Percentiles rank a stretch among this genome's conserved stretches.
These are phyloP conservation scores for Orthonevra nobilis DNA, from an alignment of 2,888 invertebrate genomes.

Conservation along the genomic window DNA sequence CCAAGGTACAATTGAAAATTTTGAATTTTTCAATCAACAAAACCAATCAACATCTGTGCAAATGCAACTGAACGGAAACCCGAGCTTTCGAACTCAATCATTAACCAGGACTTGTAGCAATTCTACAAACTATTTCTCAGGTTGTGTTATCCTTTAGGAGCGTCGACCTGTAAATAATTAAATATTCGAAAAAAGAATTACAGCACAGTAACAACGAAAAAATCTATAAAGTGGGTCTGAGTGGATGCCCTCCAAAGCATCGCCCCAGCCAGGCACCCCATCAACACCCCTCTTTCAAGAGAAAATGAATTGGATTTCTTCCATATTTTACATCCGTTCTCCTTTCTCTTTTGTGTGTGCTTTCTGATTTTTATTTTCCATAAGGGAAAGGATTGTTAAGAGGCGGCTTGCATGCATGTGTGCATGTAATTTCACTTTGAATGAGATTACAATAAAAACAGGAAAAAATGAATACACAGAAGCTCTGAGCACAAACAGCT, in stretches of 20 bases:
- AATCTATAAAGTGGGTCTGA: conserved; percentile 70
- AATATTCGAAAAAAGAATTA: conserved; percentile 50
- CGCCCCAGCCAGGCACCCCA: conserved; percentile 47
- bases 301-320: conserved; percentile 56
- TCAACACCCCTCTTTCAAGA: conserved; percentile 34
- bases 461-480: conserved; percentile 18
- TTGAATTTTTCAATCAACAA: too few relatives aligned
- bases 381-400: conserved; percentile 29
- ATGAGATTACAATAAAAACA: conserved; percentile 57
- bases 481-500: conserved; percentile 33
- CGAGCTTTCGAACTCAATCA: conserved; percentile 16
- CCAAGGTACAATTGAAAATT: too few relatives aligned
- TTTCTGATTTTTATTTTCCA: conserved; percentile 6
- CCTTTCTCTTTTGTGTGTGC: conserved; percentile 25
- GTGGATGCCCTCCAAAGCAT: conserved; percentile 62
- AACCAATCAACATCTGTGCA: too few relatives aligned
- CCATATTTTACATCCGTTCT: conserved; percentile 31
- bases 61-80: too few relatives aligned
- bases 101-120: conserved; percentile 23
- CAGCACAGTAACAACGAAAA: too few relatives aligned
- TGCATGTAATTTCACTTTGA: conserved; percentile 62
- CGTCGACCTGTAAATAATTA: conserved; percentile 70
- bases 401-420: conserved; percentile 49
- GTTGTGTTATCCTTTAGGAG: conserved; percentile 59
- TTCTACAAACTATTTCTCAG: conserved; percentile 35